These are phyloP conservation scores for Aythya baeri DNA, from an alignment of 2,113 vertebrate species.

Conservation along the genomic window DNA sequence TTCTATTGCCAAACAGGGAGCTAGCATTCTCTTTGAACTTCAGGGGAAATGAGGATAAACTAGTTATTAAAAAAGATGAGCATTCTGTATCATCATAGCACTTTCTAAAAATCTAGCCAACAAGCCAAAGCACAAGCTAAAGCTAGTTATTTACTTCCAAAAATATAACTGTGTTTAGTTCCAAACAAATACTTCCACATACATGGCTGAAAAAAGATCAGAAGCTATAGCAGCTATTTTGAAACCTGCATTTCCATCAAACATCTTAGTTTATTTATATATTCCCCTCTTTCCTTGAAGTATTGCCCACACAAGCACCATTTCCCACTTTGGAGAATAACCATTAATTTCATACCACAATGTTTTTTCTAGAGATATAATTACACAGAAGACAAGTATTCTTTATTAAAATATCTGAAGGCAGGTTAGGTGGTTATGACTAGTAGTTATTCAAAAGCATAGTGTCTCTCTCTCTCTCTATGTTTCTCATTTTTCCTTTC, in stretches of 20 bases:
- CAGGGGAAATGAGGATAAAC: slow-evolving; percentile 52
- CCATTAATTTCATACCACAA: slow-evolving; percentile 62
- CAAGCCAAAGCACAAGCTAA: slow-evolving; percentile 56
- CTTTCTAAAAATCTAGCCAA: slow-evolving; percentile 60
- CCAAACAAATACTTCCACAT: slow-evolving; percentile 59
- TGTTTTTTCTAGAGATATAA: slow-evolving; percentile 63
- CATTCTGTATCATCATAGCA: slow-evolving; percentile 3
- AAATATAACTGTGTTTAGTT: slow-evolving; percentile 49
- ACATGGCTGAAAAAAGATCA: slow-evolving; percentile 60
- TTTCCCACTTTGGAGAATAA: slow-evolving; percentile 56
- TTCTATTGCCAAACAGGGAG: slow-evolving; percentile 38
- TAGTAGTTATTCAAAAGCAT: slow-evolving; percentile 8
- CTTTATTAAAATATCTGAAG: slow-evolving; percentile 66
- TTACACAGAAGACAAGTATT: slow-evolving; percentile 47
- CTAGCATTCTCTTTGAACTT: slow-evolving; percentile 52
- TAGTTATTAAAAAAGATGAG: slow-evolving; percentile 41
- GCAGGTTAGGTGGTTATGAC: slow-evolving; percentile 18
- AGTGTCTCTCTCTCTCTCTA: neutral
- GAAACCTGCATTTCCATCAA: slow-evolving; percentile 60
- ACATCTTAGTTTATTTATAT: slow-evolving; percentile 57
- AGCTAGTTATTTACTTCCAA: slow-evolving; percentile 65
- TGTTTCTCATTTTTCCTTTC: neutral
- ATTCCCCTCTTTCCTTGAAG: slow-evolving; percentile 52
- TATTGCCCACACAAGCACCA: slow-evolving; percentile 55
- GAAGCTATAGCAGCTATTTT: slow-evolving; percentile 63